Conservation (phyloP, 2,113 vertebrate genomes). For the Odontophorus gujanensis region DNA sequence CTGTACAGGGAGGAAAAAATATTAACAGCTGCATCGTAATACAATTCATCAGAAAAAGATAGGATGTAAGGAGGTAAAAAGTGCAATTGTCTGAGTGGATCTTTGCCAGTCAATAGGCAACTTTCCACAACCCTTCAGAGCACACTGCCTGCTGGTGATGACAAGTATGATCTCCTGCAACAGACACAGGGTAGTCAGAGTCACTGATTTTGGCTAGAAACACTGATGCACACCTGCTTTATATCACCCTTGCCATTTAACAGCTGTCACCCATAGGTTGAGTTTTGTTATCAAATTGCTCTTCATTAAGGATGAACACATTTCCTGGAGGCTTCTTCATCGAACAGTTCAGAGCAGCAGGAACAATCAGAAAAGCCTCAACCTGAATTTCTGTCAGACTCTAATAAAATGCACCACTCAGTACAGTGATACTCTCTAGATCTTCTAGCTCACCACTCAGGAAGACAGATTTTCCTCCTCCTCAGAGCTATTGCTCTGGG, state of each 20-base stretch:
- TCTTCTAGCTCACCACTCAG: not conserved
- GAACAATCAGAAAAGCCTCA: not conserved
- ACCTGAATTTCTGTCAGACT: not conserved
- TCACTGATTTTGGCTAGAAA: not conserved
- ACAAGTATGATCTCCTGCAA: not conserved
- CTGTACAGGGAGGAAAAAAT: not conserved
- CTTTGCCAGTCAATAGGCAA: not conserved
- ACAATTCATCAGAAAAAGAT: not conserved
- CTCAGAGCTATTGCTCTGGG: not conserved
- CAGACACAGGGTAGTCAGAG: not conserved
- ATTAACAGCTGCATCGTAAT: not conserved
- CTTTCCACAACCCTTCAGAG: not conserved
- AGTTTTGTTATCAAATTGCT: not conserved
- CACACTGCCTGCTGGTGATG: not conserved
- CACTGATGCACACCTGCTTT: not conserved
- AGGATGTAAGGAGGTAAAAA: not conserved
- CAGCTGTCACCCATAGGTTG: not conserved
- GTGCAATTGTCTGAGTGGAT: not conserved
- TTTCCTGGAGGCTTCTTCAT: not conserved
- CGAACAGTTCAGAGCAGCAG: not conserved
- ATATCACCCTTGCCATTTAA: constrained; percentile 3
- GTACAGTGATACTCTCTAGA: not conserved
- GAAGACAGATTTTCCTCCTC: not conserved
- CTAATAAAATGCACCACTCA: not conserved
- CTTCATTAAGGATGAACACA: not conserved